A percentile compares a stretch with the other conserved stretches of the same genome.
These are phyloP conservation scores for Parauchenoglanis ngamensis DNA, from an alignment of 2,797 vertebrate genomes.

Conservation along the genomic window DNA sequence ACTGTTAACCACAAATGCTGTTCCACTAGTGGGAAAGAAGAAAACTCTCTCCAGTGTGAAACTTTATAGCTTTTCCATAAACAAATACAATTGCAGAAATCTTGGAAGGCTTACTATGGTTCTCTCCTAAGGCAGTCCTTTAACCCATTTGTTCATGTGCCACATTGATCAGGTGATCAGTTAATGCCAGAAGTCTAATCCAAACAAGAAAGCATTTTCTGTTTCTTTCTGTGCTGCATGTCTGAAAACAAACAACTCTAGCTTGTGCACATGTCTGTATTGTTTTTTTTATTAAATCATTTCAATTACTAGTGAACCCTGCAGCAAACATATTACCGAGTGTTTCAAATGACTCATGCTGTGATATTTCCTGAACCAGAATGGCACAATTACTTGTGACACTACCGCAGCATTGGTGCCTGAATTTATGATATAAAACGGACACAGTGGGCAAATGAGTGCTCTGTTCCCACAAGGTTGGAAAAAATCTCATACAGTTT, in stretches of 20 bases:
- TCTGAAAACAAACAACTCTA: neutral
- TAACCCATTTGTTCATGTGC: neutral
- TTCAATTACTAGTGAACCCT: constrained; percentile 11
- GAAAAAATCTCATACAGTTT: neutral
- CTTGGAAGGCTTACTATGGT: neutral
- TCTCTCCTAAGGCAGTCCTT: neutral
- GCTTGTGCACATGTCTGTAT: neutral
- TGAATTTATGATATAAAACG: constrained; percentile 8
- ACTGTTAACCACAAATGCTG: neutral
- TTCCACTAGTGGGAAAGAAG: neutral
- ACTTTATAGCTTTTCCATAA: neutral
- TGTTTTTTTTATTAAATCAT: neutral
- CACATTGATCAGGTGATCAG: neutral
- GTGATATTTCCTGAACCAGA: constrained; percentile 22
- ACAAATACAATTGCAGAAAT: too few relatives aligned
- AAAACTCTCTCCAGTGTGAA: neutral
- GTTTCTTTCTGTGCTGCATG: neutral
- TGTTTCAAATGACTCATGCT: constrained; percentile 5
- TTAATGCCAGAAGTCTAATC: neutral
- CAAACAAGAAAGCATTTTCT: neutral
- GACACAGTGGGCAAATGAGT: neutral
- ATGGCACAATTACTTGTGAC: constrained; percentile 4
- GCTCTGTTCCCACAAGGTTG: neutral
- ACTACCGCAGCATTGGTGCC: neutral
- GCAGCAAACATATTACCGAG: constrained; percentile 12